Conservation (phyloP, 2,797 vertebrate genomes). For the Helostoma temminkii region DNA sequence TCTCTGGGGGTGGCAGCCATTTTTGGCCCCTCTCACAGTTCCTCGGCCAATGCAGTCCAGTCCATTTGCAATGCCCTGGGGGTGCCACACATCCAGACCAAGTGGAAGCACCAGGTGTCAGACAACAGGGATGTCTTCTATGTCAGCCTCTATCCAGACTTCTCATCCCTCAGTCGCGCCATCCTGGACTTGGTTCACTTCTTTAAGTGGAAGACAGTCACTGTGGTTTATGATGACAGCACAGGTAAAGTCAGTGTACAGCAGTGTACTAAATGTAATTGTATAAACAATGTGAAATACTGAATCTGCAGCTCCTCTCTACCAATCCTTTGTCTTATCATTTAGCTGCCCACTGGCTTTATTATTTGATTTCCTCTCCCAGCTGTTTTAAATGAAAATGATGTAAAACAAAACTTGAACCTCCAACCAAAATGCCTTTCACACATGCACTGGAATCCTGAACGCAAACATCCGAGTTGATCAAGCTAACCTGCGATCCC, state of each 20-base stretch:
- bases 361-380: too few species aligned
- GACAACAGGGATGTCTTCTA: conserved; percentile 99
- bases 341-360: too few species aligned
- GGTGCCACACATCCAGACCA: conserved; percentile 98
- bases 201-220: conserved; percentile 99
- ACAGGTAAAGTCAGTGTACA: conserved; percentile 93
- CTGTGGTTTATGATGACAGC: conserved; percentile 98
- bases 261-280: too few species aligned
- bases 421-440: too few species aligned
- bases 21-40: conserved; percentile 98
- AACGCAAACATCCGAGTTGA: too few species aligned
- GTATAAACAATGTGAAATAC: too few species aligned
- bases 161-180: conserved; percentile 97
- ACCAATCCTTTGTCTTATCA: too few species aligned
- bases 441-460: too few species aligned
- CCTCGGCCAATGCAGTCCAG: conserved; percentile 97
- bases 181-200: conserved; percentile 98
- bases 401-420: neutral
- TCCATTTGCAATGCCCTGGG: conserved; percentile 98
- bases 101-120: conserved; percentile 99
- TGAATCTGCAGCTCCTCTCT: too few species aligned
- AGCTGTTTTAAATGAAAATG: neutral
- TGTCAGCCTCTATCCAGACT: conserved; percentile 97
- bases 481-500: too few species aligned
- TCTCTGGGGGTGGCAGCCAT: conserved; percentile 98